A percentile compares a stretch with the other conserved stretches of the same genome.
Evolutionary conservation across 2,113 vertebrate species (phyloP).

Genomic region (Beaufortia kweichowensis): DNA sequence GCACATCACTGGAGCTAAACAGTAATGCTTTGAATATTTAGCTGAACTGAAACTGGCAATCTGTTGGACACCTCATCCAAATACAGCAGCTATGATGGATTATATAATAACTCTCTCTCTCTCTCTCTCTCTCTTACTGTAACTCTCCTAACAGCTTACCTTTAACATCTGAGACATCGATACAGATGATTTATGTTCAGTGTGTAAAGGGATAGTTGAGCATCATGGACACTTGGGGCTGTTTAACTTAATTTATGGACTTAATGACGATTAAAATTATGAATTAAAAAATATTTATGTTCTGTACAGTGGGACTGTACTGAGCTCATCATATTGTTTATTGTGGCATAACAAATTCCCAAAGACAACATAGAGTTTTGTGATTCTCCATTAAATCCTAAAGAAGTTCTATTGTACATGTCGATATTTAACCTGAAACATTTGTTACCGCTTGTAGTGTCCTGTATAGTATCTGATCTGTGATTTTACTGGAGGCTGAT

Average conservation of each 20-base stretch:
- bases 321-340: neutral
- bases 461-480: neutral
- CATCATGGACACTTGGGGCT: neutral
- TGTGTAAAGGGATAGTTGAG: constrained; percentile 8
- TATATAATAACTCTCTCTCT: constrained; percentile 38
- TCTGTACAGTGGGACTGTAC: neutral
- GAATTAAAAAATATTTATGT: neutral
- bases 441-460: neutral
- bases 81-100: constrained; percentile 43
- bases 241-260: constrained; percentile 7
- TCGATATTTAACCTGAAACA: constrained; percentile 15
- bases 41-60: constrained; percentile 26
- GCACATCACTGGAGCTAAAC: constrained; percentile 11
- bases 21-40: constrained; percentile 20
- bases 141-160: constrained; percentile 26
- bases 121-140: neutral
- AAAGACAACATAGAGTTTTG: neutral
- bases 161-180: constrained; percentile 8
- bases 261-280: constrained; percentile 6
- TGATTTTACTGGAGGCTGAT: neutral
- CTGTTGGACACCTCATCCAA: constrained; percentile 2
- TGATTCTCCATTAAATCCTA: neutral
- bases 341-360: neutral
- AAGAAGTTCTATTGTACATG: neutral
- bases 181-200: constrained; percentile 35